Evolutionary conservation across 92 coral and sea anemone genomes (phyloP).

Genomic region (Isaurus tuberculatus): DNA sequence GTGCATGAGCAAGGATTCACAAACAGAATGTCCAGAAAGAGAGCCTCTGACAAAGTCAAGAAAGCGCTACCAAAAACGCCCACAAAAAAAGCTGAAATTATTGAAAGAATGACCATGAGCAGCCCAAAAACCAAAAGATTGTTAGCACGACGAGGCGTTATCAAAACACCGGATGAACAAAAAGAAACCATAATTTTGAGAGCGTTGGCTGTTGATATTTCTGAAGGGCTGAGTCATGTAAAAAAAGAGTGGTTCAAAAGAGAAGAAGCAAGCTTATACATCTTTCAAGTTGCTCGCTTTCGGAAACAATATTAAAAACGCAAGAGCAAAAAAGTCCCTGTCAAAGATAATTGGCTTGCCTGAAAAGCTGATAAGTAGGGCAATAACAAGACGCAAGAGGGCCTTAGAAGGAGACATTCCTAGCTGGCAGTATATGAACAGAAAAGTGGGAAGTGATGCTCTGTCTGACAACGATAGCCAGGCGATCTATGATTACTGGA

Average conservation of each 20-base stretch:
- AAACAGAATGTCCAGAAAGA: too few relatives aligned
- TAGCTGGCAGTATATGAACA: slow-evolving; percentile 14
- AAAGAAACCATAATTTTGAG: slow-evolving; percentile 1
- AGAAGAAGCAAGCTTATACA: not conserved
- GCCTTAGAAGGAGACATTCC: slow-evolving; percentile 14
- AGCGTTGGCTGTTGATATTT: slow-evolving; percentile 10
- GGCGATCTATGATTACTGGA: slow-evolving; percentile 20
- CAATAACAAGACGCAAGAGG: not conserved
- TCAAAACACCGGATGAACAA: not conserved
- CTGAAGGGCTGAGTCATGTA: not conserved
- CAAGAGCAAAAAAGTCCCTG: not conserved
- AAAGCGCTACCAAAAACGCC: not conserved
- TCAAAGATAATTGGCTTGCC: not conserved
- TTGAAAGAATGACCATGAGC: not conserved
- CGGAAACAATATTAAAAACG: not conserved
- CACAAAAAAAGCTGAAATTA: not conserved
- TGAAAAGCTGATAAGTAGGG: not conserved
- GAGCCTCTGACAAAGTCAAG: not conserved
- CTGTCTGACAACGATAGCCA: not conserved
- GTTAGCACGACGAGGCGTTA: not conserved
- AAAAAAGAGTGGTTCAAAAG: not conserved
- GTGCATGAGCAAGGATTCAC: too few relatives aligned
- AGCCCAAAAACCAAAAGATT: slow-evolving; percentile 7
- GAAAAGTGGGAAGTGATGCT: not conserved
- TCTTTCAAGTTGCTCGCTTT: slow-evolving; percentile 3